Conservation (phyloP, 2,797 vertebrate genomes). For the Notoglanidium macrostoma region DNA sequence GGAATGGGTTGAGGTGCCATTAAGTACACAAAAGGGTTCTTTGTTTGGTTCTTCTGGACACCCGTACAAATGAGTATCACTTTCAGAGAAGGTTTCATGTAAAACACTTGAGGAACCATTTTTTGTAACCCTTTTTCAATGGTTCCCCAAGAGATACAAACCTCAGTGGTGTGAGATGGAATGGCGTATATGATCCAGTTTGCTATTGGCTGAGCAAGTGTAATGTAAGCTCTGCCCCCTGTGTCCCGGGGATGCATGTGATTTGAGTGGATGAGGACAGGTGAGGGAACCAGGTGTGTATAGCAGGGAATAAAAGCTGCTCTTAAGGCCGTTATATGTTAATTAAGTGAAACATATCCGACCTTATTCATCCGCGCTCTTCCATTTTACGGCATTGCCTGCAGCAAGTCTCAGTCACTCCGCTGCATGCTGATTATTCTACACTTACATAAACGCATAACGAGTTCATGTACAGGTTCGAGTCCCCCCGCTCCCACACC, state of each 20-base stretch:
- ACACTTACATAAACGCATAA: conserved; percentile 78
- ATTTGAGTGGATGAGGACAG: conserved; percentile 19
- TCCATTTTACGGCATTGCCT: conserved; percentile 74
- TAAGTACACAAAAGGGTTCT: neutral
- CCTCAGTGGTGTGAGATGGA: neutral
- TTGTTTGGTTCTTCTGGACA: neutral
- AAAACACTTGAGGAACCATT: neutral
- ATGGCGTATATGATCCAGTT: neutral
- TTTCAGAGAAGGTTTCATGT: neutral
- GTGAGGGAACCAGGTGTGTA: neutral
- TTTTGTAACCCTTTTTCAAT: neutral
- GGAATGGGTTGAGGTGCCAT: no score
- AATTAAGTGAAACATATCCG: conserved; percentile 18
- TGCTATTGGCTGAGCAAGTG: conserved; percentile 1
- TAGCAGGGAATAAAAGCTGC: neutral
- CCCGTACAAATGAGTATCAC: neutral
- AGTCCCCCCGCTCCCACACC: conserved; percentile 58
- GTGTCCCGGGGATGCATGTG: neutral
- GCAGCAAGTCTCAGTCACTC: conserved; percentile 79
- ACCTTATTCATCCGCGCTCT: conserved; percentile 24
- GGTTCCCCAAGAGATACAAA: neutral
- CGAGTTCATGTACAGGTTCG: conserved; percentile 81
- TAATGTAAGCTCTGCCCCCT: neutral
- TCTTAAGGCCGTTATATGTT: conserved; percentile 21
- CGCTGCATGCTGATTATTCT: conserved; percentile 74